Conservation (phyloP, 1,140 invertebrate species). For the Diploscapter pachys region DNA sequence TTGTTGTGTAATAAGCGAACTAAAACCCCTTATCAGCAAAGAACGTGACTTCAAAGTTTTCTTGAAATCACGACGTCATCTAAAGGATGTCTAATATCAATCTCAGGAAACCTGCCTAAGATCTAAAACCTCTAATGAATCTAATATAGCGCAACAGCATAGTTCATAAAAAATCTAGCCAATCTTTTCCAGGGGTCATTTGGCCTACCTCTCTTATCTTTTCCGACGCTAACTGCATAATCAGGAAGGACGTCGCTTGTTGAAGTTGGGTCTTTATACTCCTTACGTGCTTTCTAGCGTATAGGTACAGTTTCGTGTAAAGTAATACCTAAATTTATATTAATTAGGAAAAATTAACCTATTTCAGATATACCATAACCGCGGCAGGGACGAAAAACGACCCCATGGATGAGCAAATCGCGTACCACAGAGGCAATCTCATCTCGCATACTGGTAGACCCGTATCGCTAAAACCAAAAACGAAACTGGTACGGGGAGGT, state of each 20-base stretch:
- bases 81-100: no score
- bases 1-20: no score
- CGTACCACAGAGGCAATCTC: constrained; percentile 67
- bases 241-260: constrained; percentile 54
- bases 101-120: no score
- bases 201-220: constrained; percentile 44
- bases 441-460: constrained; percentile 49
- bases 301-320: constrained; percentile 88
- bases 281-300: constrained; percentile 93
- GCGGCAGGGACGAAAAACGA: constrained; percentile 93
- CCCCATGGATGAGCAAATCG: constrained; percentile 92
- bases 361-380: constrained; percentile 73
- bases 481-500: not conserved
- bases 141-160: no score
- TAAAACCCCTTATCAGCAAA: no score
- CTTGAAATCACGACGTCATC: no score
- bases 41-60: no score
- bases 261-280: constrained; percentile 72
- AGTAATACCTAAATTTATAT: constrained; percentile 63
- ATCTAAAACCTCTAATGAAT: no score
- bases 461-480: constrained; percentile 9
- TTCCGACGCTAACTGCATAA: constrained; percentile 57
- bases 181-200: no score
- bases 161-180: no score
- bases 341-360: no score